These are phyloP conservation scores for Anarhynchus alexandrinus DNA, from an alignment of 2,113 vertebrate species.

Conservation along the genomic window DNA sequence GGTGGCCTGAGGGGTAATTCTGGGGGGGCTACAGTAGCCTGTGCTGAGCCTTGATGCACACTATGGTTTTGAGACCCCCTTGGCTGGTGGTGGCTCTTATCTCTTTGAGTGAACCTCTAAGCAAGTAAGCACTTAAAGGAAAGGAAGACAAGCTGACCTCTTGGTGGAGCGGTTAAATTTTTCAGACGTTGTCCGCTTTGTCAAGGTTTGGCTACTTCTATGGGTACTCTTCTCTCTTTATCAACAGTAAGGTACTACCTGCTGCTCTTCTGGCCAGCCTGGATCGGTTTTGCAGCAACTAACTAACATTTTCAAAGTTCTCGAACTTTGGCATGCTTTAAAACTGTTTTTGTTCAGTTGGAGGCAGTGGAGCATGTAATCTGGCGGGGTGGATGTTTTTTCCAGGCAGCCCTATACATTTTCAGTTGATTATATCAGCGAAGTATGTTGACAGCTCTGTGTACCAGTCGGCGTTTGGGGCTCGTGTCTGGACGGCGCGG, in stretches of 20 bases:
- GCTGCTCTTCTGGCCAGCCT: not conserved
- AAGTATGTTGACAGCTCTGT: not conserved
- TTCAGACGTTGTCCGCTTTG: not conserved
- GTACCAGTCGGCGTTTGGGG: not conserved
- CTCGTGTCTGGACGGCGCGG: not conserved
- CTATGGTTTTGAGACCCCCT: not conserved
- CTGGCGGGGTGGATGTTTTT: not conserved
- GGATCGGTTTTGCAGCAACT: not conserved
- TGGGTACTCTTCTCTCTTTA: not conserved
- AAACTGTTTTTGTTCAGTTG: not conserved
- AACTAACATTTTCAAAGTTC: not conserved
- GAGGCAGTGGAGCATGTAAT: not conserved
- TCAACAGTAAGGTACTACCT: not conserved
- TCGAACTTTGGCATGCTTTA: fast-evolving
- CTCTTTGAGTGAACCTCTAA: not conserved
- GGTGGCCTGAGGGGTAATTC: not conserved
- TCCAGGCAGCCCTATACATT: not conserved
- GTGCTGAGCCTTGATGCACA: no score
- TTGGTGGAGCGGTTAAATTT: not conserved
- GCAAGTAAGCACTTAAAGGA: not conserved
- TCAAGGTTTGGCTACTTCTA: not conserved
- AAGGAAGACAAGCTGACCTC: not conserved
- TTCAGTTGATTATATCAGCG: not conserved
- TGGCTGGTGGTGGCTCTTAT: not conserved
- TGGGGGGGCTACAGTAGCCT: not conserved